phyloP scores from a whole-genome alignment of 2,797 vertebrate species.

The Gambelia wislizenii region DNA sequence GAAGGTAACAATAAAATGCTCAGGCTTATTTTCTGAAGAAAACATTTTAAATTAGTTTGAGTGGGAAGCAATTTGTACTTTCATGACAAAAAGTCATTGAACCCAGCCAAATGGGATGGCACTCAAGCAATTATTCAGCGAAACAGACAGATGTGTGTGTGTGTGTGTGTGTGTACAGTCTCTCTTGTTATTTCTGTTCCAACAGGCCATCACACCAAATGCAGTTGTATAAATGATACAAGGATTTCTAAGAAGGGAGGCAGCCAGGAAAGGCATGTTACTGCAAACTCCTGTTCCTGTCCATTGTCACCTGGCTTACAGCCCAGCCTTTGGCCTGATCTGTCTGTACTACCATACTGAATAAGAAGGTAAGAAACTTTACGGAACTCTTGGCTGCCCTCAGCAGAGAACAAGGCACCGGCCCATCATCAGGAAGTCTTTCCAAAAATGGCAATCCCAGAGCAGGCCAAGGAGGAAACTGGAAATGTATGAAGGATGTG shows the following conservation, averaged over 20 bases:
- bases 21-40: conserved; percentile 37
- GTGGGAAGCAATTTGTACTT: conserved; percentile 31
- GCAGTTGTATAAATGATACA: conserved; percentile 10
- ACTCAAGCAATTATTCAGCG: conserved; percentile 4
- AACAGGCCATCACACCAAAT: conserved; percentile 20
- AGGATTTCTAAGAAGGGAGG: neutral
- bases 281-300: neutral
- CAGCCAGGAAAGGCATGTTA: neutral
- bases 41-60: conserved; percentile 8
- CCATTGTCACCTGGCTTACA: neutral
- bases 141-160: neutral
- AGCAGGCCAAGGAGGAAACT: neutral
- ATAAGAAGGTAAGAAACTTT: neutral
- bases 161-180: too few relatives aligned
- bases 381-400: neutral
- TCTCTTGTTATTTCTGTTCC: conserved; percentile 10
- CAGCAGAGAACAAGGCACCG: neutral
- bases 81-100: conserved; percentile 23
- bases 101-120: conserved; percentile 17
- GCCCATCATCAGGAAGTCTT: neutral
- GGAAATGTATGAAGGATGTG: neutral
- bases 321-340: neutral
- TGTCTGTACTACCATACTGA: neutral
- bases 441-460: neutral
- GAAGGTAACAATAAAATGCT: neutral